Evolutionary conservation across 2,113 vertebrate genomes (phyloP).

Genomic region (Pimephales promelas): DNA sequence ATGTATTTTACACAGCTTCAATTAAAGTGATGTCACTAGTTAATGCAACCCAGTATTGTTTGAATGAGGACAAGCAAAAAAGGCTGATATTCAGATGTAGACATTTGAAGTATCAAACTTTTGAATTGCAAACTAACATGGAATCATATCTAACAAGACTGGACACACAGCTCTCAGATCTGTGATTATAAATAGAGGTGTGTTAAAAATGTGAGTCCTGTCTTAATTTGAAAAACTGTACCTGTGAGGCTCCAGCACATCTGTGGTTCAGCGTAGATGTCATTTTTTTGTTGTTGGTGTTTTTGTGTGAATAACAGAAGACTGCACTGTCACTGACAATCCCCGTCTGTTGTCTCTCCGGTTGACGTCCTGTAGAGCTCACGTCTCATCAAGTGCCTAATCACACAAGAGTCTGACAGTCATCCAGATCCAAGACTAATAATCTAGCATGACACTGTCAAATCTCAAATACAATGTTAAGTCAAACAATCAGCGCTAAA

Average conservation of each 20-base stretch:
- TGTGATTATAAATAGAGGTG: neutral
- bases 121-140: neutral
- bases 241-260: slow-evolving; percentile 14
- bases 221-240: neutral
- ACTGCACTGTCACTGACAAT: neutral
- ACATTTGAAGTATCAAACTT: too few species aligned
- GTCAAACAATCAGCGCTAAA: slow-evolving; percentile 3
- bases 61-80: too few species aligned
- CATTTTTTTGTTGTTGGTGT: neutral
- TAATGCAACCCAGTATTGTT: too few species aligned
- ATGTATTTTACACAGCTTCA: too few species aligned
- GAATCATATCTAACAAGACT: neutral
- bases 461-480: slow-evolving; percentile 6
- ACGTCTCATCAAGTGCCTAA: slow-evolving; percentile 41
- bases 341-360: neutral
- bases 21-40: too few species aligned
- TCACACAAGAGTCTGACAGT: slow-evolving; percentile 4
- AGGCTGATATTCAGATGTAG: too few species aligned
- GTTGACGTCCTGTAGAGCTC: neutral
- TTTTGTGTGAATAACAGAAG: neutral
- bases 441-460: slow-evolving; percentile 9
- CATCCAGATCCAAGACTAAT: slow-evolving; percentile 22
- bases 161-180: neutral
- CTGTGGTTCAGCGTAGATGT: neutral
- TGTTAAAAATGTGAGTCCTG: neutral